Evolutionary conservation across 2,797 vertebrate species (phyloP).

Genomic region (Rachycentron canadum): DNA sequence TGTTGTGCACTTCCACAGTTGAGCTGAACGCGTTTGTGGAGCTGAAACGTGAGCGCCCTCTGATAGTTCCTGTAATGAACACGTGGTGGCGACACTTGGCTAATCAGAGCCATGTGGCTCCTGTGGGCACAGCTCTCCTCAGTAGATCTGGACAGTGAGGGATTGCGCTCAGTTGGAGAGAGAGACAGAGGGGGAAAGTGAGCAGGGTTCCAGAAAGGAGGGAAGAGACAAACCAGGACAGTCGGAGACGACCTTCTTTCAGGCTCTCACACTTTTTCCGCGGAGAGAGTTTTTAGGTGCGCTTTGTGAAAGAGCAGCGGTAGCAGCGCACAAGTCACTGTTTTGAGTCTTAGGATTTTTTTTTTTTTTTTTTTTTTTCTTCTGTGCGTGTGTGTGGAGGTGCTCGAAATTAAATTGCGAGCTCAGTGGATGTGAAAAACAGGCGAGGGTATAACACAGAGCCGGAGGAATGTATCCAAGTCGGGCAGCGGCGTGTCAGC

Average conservation of each 20-base stretch:
- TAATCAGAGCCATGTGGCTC: conserved; percentile 77
- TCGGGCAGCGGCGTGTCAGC: conserved; percentile 73
- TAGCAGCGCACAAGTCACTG: background rate
- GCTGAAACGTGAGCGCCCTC: no score
- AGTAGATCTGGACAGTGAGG: conserved; percentile 57
- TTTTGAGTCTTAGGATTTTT: conserved; percentile 5
- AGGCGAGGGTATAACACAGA: conserved; percentile 55
- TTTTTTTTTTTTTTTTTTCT: conserved; percentile 21
- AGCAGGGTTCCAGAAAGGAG: conserved; percentile 57
- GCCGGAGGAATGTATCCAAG: conserved; percentile 85
- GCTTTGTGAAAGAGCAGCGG: conserved; percentile 1
- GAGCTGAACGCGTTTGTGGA: background rate
- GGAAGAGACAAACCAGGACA: conserved; percentile 47
- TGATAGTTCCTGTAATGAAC: conserved; percentile 50
- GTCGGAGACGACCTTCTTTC: conserved; percentile 44
- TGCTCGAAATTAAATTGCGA: conserved; percentile 40
- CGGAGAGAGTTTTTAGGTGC: conserved; percentile 13
- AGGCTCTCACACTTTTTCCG: background rate
- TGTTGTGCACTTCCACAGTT: background rate
- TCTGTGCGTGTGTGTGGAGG: background rate
- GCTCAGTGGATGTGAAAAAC: conserved; percentile 82
- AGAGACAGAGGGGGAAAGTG: conserved; percentile 54
- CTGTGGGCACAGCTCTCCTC: conserved; percentile 47
- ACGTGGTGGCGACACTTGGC: conserved; percentile 78
- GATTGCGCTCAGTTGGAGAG: conserved; percentile 67